phyloP scores from a whole-genome alignment of 2,888 invertebrate genomes.

The Ormyrus pomaceus region DNA sequence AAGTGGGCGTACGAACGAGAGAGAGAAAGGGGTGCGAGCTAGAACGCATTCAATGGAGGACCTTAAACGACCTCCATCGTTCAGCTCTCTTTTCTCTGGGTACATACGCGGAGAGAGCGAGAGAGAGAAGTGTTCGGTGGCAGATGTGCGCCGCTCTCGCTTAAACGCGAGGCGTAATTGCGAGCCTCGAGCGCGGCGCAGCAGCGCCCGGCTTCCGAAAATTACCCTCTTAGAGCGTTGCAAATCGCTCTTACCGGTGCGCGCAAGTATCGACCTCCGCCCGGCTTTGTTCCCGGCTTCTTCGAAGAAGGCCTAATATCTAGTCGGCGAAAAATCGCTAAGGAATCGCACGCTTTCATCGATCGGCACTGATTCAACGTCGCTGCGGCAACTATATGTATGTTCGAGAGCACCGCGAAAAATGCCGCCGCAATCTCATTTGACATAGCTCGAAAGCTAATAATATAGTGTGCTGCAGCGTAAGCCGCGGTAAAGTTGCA shows the following conservation, averaged over 20 bases:
- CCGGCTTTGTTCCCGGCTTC: conserved; percentile 23
- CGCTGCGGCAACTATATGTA: too few relatives aligned
- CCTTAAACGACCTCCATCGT: conserved; percentile 55
- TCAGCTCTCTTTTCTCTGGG: conserved; percentile 14
- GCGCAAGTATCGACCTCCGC: conserved; percentile 9
- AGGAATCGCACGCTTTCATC: not conserved
- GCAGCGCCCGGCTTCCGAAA: not conserved
- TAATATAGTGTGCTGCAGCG: not conserved
- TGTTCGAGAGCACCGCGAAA: not conserved
- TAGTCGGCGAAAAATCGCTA: not conserved
- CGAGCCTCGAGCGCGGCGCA: conserved; percentile 7
- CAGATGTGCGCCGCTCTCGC: conserved; percentile 37
- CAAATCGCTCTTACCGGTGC: not conserved
- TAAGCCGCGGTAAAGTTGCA: not conserved
- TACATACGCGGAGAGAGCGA: conserved; percentile 28
- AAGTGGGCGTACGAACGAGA: conserved; percentile 67
- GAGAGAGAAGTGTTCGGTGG: not conserved
- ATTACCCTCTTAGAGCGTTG: conserved; percentile 25
- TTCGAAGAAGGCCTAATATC: conserved; percentile 26
- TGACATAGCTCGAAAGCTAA: not conserved
- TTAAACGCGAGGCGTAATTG: conserved; percentile 34
- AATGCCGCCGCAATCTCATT: not conserved
- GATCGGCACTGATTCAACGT: not conserved
- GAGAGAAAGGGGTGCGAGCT: conserved; percentile 56
- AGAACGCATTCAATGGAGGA: conserved; percentile 56